These are phyloP conservation scores for Yponomeuta malinellus DNA, from an alignment of 2,888 invertebrate species.

Conservation along the genomic window DNA sequence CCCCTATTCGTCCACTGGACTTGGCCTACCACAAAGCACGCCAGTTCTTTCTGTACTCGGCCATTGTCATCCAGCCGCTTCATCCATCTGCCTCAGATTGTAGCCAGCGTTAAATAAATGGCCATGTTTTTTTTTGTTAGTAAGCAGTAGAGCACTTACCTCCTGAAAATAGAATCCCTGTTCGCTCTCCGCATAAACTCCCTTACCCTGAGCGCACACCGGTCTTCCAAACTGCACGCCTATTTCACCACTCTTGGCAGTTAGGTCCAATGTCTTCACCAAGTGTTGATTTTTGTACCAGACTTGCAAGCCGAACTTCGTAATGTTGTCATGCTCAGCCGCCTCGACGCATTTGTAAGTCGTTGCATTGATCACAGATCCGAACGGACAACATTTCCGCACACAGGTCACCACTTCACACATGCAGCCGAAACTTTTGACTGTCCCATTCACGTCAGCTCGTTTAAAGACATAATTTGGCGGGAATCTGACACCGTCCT, in stretches of 20 bases:
- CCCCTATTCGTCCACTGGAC: too few relatives aligned
- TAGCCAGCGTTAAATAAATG: too few relatives aligned
- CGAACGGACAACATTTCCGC: conserved; percentile 54
- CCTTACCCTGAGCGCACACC: neutral
- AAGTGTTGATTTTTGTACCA: conserved; percentile 21
- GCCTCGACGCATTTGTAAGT: neutral
- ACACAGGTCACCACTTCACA: conserved; percentile 47
- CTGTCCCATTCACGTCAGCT: conserved; percentile 30
- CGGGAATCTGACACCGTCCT: conserved; percentile 38
- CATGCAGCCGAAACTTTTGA: conserved; percentile 45
- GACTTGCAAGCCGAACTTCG: conserved; percentile 25
- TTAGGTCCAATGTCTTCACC: neutral
- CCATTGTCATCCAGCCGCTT: too few relatives aligned
- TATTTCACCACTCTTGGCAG: neutral
- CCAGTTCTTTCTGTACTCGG: too few relatives aligned
- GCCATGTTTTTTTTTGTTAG: too few relatives aligned
- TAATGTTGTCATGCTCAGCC: neutral
- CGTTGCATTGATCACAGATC: conserved; percentile 25
- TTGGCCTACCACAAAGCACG: too few relatives aligned
- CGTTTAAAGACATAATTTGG: conserved; percentile 39
- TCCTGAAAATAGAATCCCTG: neutral
- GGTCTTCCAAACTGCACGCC: conserved; percentile 3
- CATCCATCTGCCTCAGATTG: too few relatives aligned
- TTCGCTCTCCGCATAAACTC: neutral
- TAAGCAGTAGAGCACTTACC: neutral